A percentile compares a stretch with the other conserved stretches of the same genome.
These are phyloP conservation scores for Sycophaga agraensis DNA, from an alignment of 1,140 invertebrate genomes.

Conservation along the genomic window DNA sequence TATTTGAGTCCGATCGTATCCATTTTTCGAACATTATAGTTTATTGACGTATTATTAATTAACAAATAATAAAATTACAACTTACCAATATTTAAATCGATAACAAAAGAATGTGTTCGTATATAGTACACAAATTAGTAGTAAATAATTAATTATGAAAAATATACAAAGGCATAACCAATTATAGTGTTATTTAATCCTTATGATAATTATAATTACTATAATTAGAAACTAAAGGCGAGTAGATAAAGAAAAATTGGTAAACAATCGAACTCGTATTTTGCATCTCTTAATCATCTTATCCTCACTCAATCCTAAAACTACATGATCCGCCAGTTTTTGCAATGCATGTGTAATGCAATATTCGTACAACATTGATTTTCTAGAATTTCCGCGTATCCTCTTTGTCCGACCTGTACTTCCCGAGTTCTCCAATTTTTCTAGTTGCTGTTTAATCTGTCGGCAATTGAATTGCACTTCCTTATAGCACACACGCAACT, in stretches of 20 bases:
- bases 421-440: not conserved
- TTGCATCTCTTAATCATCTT: too few species aligned
- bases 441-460: not conserved
- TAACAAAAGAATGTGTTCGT: too few species aligned
- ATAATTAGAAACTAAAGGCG: not conserved
- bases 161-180: constrained; percentile 11
- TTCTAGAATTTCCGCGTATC: not conserved
- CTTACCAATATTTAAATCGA: too few species aligned
- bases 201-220: constrained; percentile 3
- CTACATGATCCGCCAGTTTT: too few species aligned
- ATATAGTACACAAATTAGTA: not conserved
- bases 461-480: constrained; percentile 4
- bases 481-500: constrained; percentile 2
- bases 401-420: not conserved
- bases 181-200: constrained; percentile 3
- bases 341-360: constrained; percentile 2
- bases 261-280: not conserved
- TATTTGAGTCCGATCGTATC: too few species aligned
- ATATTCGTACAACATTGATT: constrained; percentile 19
- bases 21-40: too few species aligned
- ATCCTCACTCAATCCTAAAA: not conserved
- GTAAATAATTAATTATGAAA: constrained; percentile 24
- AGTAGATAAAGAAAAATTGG: not conserved
- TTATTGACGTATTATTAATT: too few species aligned
- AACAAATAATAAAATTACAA: too few species aligned